Evolutionary conservation across 2,888 invertebrate species (phyloP).

Genomic region (Pheosia tremula): DNA sequence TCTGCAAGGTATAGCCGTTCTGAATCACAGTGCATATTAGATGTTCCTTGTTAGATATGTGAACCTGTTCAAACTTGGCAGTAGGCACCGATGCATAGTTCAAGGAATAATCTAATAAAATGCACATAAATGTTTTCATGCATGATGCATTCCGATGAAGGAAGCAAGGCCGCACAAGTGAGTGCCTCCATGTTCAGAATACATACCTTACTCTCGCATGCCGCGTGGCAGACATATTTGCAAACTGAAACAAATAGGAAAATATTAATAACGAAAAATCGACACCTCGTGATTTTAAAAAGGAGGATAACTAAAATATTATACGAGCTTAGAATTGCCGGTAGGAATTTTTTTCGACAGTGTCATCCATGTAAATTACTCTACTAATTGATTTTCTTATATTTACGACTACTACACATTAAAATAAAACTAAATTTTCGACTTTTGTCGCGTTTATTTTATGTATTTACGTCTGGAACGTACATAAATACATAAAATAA

Average conservation of each 20-base stretch:
- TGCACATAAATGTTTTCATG: not conserved
- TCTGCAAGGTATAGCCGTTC: too few species aligned
- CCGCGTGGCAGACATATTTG: constrained; percentile 92
- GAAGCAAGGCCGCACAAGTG: constrained; percentile 1
- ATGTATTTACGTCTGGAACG: too few species aligned
- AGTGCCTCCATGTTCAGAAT: constrained; percentile 5
- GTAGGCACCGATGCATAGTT: constrained; percentile 1
- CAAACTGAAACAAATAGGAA: constrained; percentile 88
- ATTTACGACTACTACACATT: too few species aligned
- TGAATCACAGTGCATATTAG: too few species aligned
- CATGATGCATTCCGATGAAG: constrained; percentile 1
- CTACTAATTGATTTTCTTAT: too few species aligned
- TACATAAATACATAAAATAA: too few species aligned
- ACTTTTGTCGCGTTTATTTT: too few species aligned
- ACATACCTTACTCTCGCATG: constrained; percentile 91
- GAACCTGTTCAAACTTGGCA: not conserved
- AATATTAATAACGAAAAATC: not conserved
- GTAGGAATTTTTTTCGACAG: not conserved
- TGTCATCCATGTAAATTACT: not conserved
- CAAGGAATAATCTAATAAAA: constrained; percentile 1
- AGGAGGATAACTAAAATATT: too few species aligned
- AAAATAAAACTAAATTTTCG: too few species aligned
- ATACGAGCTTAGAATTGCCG: not conserved
- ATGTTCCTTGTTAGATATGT: too few species aligned
- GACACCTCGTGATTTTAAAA: not conserved